Conservation (phyloP, 2,113 vertebrate species). For the Rhabdornis inornatus region DNA sequence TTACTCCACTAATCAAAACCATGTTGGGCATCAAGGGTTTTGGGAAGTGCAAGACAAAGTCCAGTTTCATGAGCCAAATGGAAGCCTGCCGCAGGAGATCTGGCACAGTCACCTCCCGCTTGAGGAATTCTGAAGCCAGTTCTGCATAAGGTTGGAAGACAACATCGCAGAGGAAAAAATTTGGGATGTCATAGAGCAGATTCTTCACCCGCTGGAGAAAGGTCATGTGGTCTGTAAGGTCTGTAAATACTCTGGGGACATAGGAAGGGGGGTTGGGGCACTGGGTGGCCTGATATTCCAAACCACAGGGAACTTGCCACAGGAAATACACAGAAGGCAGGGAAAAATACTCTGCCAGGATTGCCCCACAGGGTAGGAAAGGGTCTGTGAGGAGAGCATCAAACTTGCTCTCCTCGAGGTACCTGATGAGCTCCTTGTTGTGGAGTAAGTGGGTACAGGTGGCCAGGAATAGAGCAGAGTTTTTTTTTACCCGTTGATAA, state of each 20-base stretch:
- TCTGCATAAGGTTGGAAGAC: slow-evolving; percentile 62
- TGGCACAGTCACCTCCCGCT: slow-evolving; percentile 57
- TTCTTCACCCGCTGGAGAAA: slow-evolving; percentile 82
- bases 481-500: not conserved
- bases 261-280: slow-evolving; percentile 82
- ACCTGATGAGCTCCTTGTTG: slow-evolving; percentile 71
- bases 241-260: slow-evolving; percentile 55
- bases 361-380: slow-evolving; percentile 78
- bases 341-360: slow-evolving; percentile 76
- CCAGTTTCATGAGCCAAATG: slow-evolving; percentile 83
- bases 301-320: slow-evolving; percentile 73
- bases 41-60: slow-evolving; percentile 78
- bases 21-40: slow-evolving; percentile 87
- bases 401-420: slow-evolving; percentile 67
- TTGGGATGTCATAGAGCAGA: not conserved
- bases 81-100: slow-evolving; percentile 75
- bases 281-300: slow-evolving; percentile 72
- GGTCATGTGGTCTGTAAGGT: slow-evolving; percentile 69
- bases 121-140: slow-evolving; percentile 72
- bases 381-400: slow-evolving; percentile 83
- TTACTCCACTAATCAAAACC: slow-evolving; percentile 68
- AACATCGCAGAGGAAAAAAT: slow-evolving; percentile 65
- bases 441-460: slow-evolving; percentile 72
- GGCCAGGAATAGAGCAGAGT: not conserved
- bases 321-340: slow-evolving; percentile 78